Conservation (phyloP, 1,140 invertebrate species). For the Schmidtea mediterranea region DNA sequence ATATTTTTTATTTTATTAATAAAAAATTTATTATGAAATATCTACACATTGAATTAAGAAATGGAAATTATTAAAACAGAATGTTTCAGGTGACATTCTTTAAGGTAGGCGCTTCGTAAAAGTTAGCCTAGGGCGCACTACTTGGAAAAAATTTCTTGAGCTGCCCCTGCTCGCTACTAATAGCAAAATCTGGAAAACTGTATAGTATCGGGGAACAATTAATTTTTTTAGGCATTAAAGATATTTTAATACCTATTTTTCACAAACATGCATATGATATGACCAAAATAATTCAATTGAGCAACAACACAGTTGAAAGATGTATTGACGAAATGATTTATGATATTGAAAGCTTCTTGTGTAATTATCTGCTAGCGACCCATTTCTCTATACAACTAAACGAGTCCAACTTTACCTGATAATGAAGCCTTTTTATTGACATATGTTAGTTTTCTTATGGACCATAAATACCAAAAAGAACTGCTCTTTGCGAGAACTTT, state of each 20-base stretch:
- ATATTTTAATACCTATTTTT: slow-evolving; percentile 7
- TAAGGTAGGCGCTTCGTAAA: no score
- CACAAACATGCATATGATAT: slow-evolving; percentile 7
- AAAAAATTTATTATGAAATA: no score
- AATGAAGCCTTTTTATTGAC: slow-evolving; percentile 10
- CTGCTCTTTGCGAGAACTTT: no score
- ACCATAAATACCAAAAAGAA: slow-evolving; percentile 5
- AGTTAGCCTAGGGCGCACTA: no score
- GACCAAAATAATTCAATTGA: slow-evolving; percentile 8
- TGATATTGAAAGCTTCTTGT: slow-evolving; percentile 7
- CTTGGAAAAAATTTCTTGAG: no score
- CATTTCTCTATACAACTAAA: slow-evolving; percentile 10
- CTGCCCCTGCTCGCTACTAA: slow-evolving; percentile 9
- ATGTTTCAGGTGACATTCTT: no score
- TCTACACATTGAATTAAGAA: no score
- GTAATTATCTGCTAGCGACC: slow-evolving; percentile 7
- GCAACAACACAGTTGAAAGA: slow-evolving; percentile 9
- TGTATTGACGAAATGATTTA: slow-evolving; percentile 7
- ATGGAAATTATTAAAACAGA: no score
- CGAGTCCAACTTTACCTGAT: slow-evolving; percentile 10
- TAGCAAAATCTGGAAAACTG: slow-evolving; percentile 9
- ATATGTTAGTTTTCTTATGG: slow-evolving; percentile 8
- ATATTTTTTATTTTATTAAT: no score
- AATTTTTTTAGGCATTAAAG: slow-evolving; percentile 7
- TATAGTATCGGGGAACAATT: slow-evolving; percentile 10